These are phyloP conservation scores for Atethmia centrago DNA, from an alignment of 2,888 invertebrate species.

Conservation along the genomic window DNA sequence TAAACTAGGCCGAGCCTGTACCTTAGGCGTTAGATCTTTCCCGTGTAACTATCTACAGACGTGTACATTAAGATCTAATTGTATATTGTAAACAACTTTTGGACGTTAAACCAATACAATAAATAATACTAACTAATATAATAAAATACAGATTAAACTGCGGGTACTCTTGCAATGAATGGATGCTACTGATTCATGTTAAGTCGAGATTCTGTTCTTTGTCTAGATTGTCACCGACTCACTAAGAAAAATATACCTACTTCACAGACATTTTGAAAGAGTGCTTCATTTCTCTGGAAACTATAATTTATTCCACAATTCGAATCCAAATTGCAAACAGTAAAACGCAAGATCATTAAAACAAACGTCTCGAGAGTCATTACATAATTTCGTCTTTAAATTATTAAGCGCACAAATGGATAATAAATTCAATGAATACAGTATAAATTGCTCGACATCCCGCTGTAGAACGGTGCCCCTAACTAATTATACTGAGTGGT, in stretches of 20 bases:
- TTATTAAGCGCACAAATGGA: conserved; percentile 62
- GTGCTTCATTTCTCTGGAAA: neutral
- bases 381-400: conserved; percentile 62
- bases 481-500: conserved; percentile 67
- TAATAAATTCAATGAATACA: conserved; percentile 66
- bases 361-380: conserved; percentile 51
- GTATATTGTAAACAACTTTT: too few species aligned
- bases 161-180: too few species aligned
- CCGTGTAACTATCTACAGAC: too few species aligned
- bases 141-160: too few species aligned
- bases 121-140: too few species aligned
- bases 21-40: too few species aligned
- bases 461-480: conserved; percentile 42
- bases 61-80: too few species aligned
- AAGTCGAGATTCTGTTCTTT: neutral
- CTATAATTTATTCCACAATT: conserved; percentile 16
- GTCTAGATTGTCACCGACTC: neutral
- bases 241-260: too few species aligned
- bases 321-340: conserved; percentile 24
- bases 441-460: conserved; percentile 57
- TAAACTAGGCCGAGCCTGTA: too few species aligned
- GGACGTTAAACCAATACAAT: too few species aligned
- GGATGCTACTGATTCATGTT: neutral
- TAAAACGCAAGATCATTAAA: conserved; percentile 52
- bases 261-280: neutral